Percentiles rank a stretch among this genome's conserved stretches.
phyloP scores from a whole-genome alignment of 2,113 vertebrate genomes.

The Talpa occidentalis region DNA sequence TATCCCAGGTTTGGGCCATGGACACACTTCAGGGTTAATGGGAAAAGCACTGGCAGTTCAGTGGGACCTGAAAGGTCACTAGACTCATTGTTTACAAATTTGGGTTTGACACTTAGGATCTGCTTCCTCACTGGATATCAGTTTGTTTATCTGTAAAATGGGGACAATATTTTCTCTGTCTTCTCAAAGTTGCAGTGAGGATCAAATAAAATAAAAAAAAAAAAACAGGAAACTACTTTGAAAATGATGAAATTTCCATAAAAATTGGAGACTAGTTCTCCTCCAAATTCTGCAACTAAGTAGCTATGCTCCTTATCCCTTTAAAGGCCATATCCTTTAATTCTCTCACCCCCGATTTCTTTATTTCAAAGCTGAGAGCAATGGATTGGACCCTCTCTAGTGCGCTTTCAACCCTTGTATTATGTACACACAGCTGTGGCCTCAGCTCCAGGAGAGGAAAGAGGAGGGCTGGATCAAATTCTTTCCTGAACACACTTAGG shows the following conservation, averaged over 20 bases:
- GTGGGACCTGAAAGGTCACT: not conserved
- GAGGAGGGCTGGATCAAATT: not conserved
- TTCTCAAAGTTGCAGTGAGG: not conserved
- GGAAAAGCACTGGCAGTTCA: not conserved
- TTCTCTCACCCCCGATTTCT: not conserved
- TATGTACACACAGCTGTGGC: not conserved
- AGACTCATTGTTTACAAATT: not conserved
- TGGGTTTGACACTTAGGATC: not conserved
- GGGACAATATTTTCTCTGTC: not conserved
- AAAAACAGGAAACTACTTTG: not conserved
- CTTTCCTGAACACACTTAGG: not conserved
- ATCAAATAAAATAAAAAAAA: conserved; percentile 3
- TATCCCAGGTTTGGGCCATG: not conserved
- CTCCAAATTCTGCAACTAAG: not conserved
- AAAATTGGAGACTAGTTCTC: not conserved
- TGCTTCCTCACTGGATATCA: not conserved
- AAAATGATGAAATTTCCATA: not conserved
- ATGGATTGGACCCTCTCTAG: not conserved
- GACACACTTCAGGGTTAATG: not conserved
- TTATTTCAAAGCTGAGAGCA: not conserved
- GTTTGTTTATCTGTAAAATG: not conserved
- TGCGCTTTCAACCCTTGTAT: not conserved
- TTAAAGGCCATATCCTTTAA: not conserved
- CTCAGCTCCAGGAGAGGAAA: not conserved
- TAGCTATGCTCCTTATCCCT: not conserved